These are phyloP conservation scores for Glyptemys insculpta DNA, from an alignment of 2,797 vertebrate species.

Conservation along the genomic window DNA sequence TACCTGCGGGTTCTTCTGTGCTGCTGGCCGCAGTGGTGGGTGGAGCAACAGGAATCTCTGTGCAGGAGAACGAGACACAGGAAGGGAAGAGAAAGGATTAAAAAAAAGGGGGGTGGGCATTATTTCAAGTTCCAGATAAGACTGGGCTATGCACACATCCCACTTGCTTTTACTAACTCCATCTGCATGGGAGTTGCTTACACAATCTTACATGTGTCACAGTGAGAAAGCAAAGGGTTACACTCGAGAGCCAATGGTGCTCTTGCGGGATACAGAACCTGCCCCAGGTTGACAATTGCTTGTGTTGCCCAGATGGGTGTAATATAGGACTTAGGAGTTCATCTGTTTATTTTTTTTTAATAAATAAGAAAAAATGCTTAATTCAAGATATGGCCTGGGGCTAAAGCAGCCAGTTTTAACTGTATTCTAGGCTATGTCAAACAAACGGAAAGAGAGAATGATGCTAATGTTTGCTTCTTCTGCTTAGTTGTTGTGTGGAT, in stretches of 20 bases:
- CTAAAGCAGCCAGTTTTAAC: not conserved
- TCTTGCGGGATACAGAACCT: not conserved
- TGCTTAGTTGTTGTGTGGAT: not conserved
- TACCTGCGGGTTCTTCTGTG: conserved; percentile 93
- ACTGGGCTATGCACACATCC: not conserved
- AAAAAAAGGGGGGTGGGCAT: not conserved
- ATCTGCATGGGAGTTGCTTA: not conserved
- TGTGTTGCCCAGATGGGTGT: not conserved
- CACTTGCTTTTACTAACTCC: not conserved
- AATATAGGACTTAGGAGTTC: not conserved
- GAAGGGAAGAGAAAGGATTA: conserved; percentile 21
- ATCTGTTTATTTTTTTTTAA: not conserved
- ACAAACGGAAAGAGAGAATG: fast-evolving
- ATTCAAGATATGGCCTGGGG: not conserved
- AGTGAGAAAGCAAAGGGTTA: not conserved
- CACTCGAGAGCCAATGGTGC: fast-evolving
- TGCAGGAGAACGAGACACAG: not conserved
- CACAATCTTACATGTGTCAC: not conserved
- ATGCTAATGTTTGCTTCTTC: not conserved
- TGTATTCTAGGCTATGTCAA: not conserved
- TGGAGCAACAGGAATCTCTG: conserved; percentile 94
- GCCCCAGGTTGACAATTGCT: not conserved
- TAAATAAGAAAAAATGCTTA: not conserved
- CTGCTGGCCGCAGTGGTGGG: conserved; percentile 91
- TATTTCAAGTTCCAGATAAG: not conserved